A percentile compares a stretch with the other conserved stretches of the same genome.
Conservation (phyloP, 2,797 vertebrate species). For the Chaunax sp. region DNA sequence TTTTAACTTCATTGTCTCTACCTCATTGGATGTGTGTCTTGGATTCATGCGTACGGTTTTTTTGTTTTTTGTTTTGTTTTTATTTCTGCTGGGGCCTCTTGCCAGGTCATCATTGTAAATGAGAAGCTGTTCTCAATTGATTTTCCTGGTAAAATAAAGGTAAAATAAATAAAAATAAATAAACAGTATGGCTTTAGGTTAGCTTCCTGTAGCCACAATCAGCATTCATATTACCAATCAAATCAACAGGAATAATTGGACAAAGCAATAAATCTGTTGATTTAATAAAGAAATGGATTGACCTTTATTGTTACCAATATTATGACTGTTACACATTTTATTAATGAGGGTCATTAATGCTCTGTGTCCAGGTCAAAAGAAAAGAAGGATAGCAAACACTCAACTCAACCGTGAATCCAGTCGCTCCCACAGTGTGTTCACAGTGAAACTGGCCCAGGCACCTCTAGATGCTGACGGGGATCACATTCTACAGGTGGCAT, state of each 20-base stretch:
- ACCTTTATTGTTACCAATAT: neutral
- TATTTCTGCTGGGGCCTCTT: too few species aligned
- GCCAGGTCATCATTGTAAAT: too few species aligned
- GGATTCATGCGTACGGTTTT: too few species aligned
- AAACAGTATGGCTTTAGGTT: too few species aligned
- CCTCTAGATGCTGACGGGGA: constrained; percentile 95
- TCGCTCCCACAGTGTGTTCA: constrained; percentile 97
- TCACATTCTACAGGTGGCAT: constrained; percentile 91
- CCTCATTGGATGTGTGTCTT: too few species aligned
- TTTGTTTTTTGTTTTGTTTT: too few species aligned
- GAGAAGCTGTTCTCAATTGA: too few species aligned
- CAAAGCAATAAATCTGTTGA: neutral
- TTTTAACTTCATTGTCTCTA: too few species aligned
- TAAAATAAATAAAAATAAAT: too few species aligned
- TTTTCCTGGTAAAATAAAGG: too few species aligned
- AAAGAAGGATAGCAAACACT: constrained; percentile 94
- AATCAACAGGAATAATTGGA: neutral
- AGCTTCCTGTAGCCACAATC: neutral
- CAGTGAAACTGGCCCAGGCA: constrained; percentile 93
- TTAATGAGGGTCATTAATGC: constrained; percentile 16
- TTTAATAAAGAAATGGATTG: neutral
- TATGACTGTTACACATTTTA: neutral
- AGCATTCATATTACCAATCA: too few species aligned
- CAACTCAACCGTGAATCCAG: constrained; percentile 96
- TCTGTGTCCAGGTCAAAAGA: constrained; percentile 90